Percentiles rank a stretch among this genome's conserved stretches.
Conservation (phyloP, 2,888 invertebrate genomes). For the Cyclophora punctaria region DNA sequence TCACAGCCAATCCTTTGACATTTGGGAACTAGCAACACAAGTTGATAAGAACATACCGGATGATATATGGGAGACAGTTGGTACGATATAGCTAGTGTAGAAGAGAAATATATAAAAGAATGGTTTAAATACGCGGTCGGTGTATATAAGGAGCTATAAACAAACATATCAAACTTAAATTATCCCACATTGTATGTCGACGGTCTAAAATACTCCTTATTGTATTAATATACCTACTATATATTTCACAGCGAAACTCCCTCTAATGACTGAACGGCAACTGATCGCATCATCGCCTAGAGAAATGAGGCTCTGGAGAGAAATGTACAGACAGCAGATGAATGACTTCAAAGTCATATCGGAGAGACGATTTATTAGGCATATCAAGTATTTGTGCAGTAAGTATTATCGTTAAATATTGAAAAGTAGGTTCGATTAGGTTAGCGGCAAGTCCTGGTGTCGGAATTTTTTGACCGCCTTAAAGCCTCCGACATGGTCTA, state of each 20-base stretch:
- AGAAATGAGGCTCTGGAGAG: constrained; percentile 54
- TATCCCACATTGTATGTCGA: no score
- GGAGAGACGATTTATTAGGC: constrained; percentile 62
- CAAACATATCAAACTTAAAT: no score
- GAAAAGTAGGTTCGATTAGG: no score
- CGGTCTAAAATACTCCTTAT: no score
- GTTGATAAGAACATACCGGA: constrained; percentile 58
- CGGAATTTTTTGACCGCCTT: no score
- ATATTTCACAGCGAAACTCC: constrained; percentile 52
- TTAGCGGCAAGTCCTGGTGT: no score
- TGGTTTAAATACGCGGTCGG: no score
- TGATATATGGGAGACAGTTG: constrained; percentile 61
- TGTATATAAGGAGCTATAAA: no score
- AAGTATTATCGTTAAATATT: constrained; percentile 26
- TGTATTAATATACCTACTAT: no score
- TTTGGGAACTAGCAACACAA: constrained; percentile 61
- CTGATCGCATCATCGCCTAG: constrained; percentile 53
- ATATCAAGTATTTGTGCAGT: constrained; percentile 68
- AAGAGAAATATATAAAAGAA: background rate
- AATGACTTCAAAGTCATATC: constrained; percentile 42
- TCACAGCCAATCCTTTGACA: constrained; percentile 34
- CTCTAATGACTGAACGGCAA: constrained; percentile 47
- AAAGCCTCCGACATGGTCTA: no score
- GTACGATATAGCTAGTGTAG: constrained; percentile 31
- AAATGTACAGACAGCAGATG: constrained; percentile 35